Base-by-base conservation (phyloP, 2,888 invertebrate genomes). In the Heteromyza rotundicornis region DNA sequence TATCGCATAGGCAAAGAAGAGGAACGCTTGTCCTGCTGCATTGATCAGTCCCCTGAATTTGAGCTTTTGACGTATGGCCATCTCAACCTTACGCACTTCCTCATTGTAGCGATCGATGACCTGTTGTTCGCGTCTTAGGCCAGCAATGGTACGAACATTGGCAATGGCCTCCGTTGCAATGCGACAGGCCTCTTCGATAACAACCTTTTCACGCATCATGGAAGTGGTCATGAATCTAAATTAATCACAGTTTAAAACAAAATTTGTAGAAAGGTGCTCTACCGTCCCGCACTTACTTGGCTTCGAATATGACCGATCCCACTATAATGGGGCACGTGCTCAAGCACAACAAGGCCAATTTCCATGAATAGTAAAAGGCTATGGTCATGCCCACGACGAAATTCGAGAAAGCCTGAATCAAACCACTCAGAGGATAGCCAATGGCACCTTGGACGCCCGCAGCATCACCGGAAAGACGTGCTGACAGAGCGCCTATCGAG, bases 371-470 rank as follows among this genome's bases (percentile, higher is more conserved):
- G 77, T 85, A 89, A 82, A 90, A 78, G 0, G 89, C 87, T 1
- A 90, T 74, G 0, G 85, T 75, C 35, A 90, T 84, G 24, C 90
- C 90, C 36, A 90, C 85, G 0, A 87, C 72, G 32, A 91, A 86
- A 1, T 90, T 90, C 0, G 90, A 88, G 1, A 87, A 64, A 0
- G 90, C 88, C 73, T 91, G 91, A 75, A 90, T 85, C 27, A 91
- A 84, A 0, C 89, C 87, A 2, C 91, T 90, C 16, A 91, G 84
- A 0, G 91, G 84, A 50, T 87, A 88, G 0, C 91, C 91, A 0
- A 90, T 89, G 1, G 90, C 90, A 14, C 91, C 91, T 76, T 91
- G 91, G 0, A 92, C 89, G 1, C 88, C 89, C 0, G 90, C 87
- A 0, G 90, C 90, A 74, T 92, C 92, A 0, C 90, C 89, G 0